Conservation (phyloP, 2,888 invertebrate genomes). For the Alcis repandata region DNA sequence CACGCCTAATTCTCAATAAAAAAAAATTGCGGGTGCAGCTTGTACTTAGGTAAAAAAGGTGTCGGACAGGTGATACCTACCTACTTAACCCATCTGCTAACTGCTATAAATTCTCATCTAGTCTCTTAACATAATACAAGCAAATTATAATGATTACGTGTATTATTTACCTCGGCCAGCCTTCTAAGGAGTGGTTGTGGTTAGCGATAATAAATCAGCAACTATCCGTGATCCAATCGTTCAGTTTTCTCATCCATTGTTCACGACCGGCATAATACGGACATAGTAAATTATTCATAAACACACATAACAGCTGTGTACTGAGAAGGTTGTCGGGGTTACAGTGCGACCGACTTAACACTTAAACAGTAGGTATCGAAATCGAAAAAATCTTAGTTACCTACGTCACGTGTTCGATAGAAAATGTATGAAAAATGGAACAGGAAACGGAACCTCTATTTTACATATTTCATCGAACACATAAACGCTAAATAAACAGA, state of each 20-base stretch:
- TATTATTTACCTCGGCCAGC: conserved; percentile 43
- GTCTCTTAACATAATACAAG: conserved; percentile 32
- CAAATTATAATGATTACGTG: conserved; percentile 42
- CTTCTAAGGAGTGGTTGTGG: conserved; percentile 54
- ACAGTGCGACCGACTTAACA: not conserved
- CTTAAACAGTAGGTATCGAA: not conserved
- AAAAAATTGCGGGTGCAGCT: too few species aligned
- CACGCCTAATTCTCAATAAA: too few species aligned
- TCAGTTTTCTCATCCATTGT: conserved; percentile 69
- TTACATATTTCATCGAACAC: too few species aligned
- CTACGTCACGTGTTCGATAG: too few species aligned
- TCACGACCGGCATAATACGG: conserved; percentile 58
- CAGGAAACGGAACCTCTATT: too few species aligned
- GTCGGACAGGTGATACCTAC: too few species aligned
- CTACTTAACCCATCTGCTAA: not conserved
- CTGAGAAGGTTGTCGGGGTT: conserved; percentile 31
- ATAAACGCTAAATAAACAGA: too few species aligned
- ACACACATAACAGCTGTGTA: conserved; percentile 39
- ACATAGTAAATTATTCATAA: conserved; percentile 75
- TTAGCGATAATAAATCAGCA: conserved; percentile 64
- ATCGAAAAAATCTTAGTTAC: too few species aligned
- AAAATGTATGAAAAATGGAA: too few species aligned
- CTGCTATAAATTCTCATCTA: conserved; percentile 30
- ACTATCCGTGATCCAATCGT: conserved; percentile 66
- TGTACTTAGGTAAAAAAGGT: too few species aligned